These are phyloP conservation scores for Loxodonta africana DNA, from an alignment of 2,113 vertebrate species.

Conservation along the genomic window DNA sequence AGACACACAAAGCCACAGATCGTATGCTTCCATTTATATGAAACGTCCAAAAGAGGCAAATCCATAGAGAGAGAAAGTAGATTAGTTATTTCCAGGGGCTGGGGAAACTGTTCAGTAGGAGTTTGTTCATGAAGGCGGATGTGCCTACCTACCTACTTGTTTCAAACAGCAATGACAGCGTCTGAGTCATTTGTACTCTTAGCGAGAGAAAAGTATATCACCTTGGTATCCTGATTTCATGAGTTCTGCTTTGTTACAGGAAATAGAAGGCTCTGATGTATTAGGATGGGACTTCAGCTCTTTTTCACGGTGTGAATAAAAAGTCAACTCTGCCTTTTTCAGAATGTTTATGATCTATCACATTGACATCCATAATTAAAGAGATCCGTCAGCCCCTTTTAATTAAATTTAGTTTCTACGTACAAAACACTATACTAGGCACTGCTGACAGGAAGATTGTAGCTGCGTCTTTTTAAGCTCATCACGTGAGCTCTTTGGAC, in stretches of 20 bases:
- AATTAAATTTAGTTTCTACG: neutral
- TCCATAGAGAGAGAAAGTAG: neutral
- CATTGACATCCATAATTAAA: conserved; percentile 9
- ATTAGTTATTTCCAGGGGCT: neutral
- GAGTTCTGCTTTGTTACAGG: neutral
- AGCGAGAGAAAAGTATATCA: conserved; percentile 7
- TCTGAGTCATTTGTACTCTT: neutral
- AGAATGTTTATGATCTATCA: neutral
- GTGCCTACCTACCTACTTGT: neutral
- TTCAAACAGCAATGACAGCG: accelerated
- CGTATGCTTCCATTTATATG: neutral
- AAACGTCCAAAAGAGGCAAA: neutral
- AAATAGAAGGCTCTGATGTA: neutral
- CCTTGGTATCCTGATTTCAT: neutral
- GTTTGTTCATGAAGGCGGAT: accelerated
- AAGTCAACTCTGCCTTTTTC: neutral
- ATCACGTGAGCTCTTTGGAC: neutral
- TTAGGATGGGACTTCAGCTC: neutral
- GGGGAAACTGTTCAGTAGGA: neutral
- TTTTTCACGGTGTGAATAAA: accelerated
- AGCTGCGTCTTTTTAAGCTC: neutral
- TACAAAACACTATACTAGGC: neutral
- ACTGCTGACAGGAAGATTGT: neutral
- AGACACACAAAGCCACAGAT: neutral
- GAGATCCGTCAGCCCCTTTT: neutral